A percentile compares a stretch with the other conserved stretches of the same genome.
Conservation (phyloP, 2,797 vertebrate genomes). For the Gymnocypris eckloni region DNA sequence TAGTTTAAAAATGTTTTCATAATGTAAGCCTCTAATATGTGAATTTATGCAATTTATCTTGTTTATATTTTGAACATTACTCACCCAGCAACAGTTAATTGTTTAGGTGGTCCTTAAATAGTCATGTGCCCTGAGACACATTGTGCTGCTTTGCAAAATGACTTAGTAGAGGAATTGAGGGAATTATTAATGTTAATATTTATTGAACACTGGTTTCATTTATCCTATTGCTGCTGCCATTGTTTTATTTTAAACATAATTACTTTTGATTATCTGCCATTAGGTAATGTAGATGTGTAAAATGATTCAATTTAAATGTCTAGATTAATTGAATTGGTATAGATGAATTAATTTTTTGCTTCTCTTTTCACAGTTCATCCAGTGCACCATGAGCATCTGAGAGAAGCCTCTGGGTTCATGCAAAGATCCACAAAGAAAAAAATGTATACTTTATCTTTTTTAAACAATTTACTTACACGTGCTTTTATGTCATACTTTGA, state of each 20-base stretch:
- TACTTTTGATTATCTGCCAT: neutral
- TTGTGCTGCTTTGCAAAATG: neutral
- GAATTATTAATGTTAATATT: neutral
- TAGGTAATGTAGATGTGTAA: neutral
- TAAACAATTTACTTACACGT: neutral
- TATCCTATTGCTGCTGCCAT: neutral
- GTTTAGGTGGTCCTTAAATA: neutral
- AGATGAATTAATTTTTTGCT: neutral
- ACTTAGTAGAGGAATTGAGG: neutral
- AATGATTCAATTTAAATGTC: neutral
- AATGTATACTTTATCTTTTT: neutral
- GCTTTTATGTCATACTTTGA: neutral
- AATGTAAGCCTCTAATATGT: neutral
- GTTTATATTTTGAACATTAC: neutral
- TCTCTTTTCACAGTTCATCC: constrained; percentile 59
- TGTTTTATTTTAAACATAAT: neutral
- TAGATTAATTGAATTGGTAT: neutral
- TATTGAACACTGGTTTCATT: neutral
- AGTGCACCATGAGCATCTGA: constrained; percentile 59
- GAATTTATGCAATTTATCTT: neutral
- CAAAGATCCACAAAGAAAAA: neutral
- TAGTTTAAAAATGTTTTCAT: neutral
- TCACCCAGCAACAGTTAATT: neutral
- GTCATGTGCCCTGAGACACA: neutral
- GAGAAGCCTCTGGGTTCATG: neutral